These are phyloP conservation scores for Chelon labrosus DNA, from an alignment of 2,797 vertebrate species.

Conservation along the genomic window DNA sequence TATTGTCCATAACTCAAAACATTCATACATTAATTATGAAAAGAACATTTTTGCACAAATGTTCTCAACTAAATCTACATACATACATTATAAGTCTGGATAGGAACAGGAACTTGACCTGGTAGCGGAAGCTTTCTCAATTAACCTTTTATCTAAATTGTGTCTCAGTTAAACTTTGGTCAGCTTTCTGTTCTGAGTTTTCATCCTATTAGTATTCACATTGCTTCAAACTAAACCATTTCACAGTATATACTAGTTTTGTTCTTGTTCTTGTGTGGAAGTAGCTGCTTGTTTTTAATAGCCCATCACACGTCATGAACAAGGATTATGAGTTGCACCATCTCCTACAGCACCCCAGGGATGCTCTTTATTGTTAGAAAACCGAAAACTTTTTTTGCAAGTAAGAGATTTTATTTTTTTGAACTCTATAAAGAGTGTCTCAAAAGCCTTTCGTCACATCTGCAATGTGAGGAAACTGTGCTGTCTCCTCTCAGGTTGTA, in stretches of 20 bases:
- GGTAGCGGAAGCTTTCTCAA: not conserved
- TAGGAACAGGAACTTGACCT: too few relatives aligned
- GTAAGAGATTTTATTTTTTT: not conserved
- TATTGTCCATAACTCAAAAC: too few relatives aligned
- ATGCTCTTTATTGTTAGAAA: slow-evolving; percentile 19
- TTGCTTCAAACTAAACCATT: slow-evolving; percentile 29
- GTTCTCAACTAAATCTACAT: too few relatives aligned
- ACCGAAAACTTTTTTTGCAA: not conserved
- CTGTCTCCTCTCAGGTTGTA: slow-evolving; percentile 12
- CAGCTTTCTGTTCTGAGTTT: slow-evolving; percentile 2
- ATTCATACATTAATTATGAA: too few relatives aligned
- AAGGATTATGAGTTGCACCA: slow-evolving; percentile 19
- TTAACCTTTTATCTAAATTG: not conserved
- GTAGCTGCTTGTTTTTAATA: slow-evolving; percentile 5
- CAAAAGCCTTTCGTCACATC: slow-evolving; percentile 5
- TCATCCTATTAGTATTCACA: slow-evolving; percentile 14
- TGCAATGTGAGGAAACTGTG: slow-evolving; percentile 15
- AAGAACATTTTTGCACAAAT: too few relatives aligned
- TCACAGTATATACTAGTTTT: slow-evolving; percentile 5
- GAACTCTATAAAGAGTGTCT: slow-evolving; percentile 4
- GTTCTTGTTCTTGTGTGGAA: not conserved
- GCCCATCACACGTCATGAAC: slow-evolving; percentile 11
- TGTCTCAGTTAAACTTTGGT: slow-evolving; percentile 18
- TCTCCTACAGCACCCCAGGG: not conserved
- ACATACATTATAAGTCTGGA: too few relatives aligned